Conservation (phyloP, 2,888 invertebrate species). For the Phalangium opilio region DNA sequence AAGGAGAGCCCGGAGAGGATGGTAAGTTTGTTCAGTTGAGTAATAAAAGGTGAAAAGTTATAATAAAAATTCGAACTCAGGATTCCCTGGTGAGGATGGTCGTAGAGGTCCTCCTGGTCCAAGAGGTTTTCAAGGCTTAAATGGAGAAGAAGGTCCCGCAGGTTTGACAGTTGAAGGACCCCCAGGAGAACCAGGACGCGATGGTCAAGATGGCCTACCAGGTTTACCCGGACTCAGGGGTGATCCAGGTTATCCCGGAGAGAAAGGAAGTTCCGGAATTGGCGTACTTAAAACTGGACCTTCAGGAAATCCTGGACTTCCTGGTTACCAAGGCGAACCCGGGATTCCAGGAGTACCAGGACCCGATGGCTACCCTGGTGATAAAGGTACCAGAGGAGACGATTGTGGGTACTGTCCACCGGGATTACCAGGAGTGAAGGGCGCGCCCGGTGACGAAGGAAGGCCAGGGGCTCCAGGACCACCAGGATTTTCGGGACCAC, state of each 20-base stretch:
- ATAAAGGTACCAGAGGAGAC: conserved; percentile 22
- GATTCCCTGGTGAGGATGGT: conserved; percentile 22
- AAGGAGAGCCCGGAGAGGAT: conserved; percentile 64
- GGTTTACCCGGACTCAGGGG: conserved; percentile 15
- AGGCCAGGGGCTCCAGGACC: conserved; percentile 21
- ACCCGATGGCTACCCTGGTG: conserved; percentile 33
- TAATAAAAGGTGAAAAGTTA: background rate
- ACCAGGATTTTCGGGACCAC: conserved; percentile 7
- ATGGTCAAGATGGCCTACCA: conserved; percentile 15
- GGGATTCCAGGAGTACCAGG: conserved; percentile 42
- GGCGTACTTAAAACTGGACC: conserved; percentile 25
- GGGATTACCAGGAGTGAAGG: conserved; percentile 43
- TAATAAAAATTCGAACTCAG: conserved; percentile 9
- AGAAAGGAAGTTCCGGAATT: conserved; percentile 29
- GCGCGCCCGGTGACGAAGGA: conserved; percentile 47
- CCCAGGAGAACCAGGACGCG: conserved; percentile 15
- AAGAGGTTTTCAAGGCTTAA: conserved; percentile 13
- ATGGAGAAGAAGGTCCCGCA: conserved; percentile 12
- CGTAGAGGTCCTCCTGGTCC: conserved; percentile 26
- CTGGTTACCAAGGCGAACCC: conserved; percentile 24
- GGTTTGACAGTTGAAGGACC: conserved; percentile 16
- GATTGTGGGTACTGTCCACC: conserved; percentile 44
- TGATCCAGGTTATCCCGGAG: conserved; percentile 16
- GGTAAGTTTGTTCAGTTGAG: conserved; percentile 36
- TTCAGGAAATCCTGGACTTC: conserved; percentile 24